Evolutionary conservation across 2,888 invertebrate species (phyloP), one percentile per base, ranked within the genome.

Genomic region (Ornithoptera alexandrae): DNA sequence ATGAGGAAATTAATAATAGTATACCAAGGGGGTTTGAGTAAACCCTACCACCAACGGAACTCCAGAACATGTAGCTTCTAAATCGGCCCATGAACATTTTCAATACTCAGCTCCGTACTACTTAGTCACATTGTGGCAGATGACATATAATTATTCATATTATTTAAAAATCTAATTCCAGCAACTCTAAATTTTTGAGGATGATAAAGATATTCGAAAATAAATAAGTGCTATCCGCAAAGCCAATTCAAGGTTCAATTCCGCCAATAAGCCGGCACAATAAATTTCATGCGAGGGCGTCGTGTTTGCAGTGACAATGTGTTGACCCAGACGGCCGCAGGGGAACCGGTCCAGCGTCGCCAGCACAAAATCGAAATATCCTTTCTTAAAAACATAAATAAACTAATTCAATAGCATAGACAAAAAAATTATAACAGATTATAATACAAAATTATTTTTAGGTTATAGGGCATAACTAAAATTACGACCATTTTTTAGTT

Each of bases 281-380:
- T 84, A 85, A 84, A 84, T 83, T 84, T 84, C 79, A 81, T 80
- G 81, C 78, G 77, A 64, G 82, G 81, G 80, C 74, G 79, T 79
- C 75, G 74, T 86, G 85, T 86, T 86, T 86, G 84, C 84, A 62
- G 64, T 79, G 76, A 78, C 81, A 83, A 84, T 84, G 83, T 82
- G 86, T 84, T 83, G 83, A 84, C 82, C 80, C 75, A 79, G 84
- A 79, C 76, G 79, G 79, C 81, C 78, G 76, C 81, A 70, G 84
- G 84, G 80, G 79, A 72, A 77, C 74, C 76, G 75, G 76, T 79
- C 79, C 77, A 74, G 72, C 72, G 72, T n/a, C 57, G 62, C 53
- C 64, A 65, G 30, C 65, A 67, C n/a, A 56, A 61, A 58, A 70
- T 67, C 63, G 67, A 67, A 70, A 67, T 36, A 68, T 53, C 61